These are phyloP conservation scores for Notocelia uddmanniana DNA, from an alignment of 2,888 invertebrate species.

Conservation along the genomic window DNA sequence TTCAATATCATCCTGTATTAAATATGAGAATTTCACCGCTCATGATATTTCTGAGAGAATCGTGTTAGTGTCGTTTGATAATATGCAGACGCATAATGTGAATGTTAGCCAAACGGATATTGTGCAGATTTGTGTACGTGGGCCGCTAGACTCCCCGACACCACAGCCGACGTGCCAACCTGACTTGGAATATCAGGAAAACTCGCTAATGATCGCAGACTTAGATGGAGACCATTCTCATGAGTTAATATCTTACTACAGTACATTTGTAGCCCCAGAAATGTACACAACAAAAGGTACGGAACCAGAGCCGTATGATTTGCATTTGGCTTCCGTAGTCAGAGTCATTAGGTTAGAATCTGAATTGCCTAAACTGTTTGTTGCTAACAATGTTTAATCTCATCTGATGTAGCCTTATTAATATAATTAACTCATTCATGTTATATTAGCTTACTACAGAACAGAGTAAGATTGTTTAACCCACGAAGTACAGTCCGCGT, in stretches of 20 bases:
- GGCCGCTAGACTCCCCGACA: conserved; percentile 64
- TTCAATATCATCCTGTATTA: conserved; percentile 77
- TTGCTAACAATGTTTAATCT: conserved; percentile 61
- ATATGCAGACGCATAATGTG: conserved; percentile 89
- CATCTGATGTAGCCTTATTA: neutral
- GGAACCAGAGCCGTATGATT: conserved; percentile 70
- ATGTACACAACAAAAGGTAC: conserved; percentile 68
- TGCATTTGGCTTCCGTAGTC: conserved; percentile 89
- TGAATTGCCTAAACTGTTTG: conserved; percentile 90
- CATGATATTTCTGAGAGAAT: conserved; percentile 90
- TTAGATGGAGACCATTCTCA: conserved; percentile 91
- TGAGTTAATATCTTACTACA: conserved; percentile 91
- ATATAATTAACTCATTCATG: neutral
- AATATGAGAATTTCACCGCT: conserved; percentile 79
- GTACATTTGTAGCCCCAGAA: conserved; percentile 86
- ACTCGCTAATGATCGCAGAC: conserved; percentile 90
- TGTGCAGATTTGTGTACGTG: conserved; percentile 88
- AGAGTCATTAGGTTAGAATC: conserved; percentile 90
- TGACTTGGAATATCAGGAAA: conserved; percentile 89
- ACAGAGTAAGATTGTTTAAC: neutral
- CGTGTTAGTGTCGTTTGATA: conserved; percentile 92
- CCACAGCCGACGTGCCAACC: conserved; percentile 88
- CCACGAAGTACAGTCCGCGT: no score
- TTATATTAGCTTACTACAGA: neutral
- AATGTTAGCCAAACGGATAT: conserved; percentile 93